Evolutionary conservation across 2,888 invertebrate species (phyloP).

Genomic region (Caenorhabditis doughertyi): DNA sequence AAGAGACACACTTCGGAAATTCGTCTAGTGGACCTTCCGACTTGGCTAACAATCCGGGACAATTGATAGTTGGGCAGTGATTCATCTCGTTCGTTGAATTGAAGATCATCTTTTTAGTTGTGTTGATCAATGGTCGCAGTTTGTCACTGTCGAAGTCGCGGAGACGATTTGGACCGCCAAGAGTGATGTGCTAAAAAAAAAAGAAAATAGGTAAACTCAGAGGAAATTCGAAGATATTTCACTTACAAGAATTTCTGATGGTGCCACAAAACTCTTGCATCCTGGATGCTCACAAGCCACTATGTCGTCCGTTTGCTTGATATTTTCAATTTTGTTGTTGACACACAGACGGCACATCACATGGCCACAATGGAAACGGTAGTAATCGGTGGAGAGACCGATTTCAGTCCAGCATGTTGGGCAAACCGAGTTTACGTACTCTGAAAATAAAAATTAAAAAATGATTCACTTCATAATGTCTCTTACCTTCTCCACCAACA

Average conservation of each 20-base stretch:
- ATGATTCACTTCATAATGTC: neutral
- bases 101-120: neutral
- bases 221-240: neutral
- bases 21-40: neutral
- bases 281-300: neutral
- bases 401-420: conserved; percentile 1
- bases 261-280: conserved; percentile 3
- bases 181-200: neutral
- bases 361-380: conserved; percentile 39
- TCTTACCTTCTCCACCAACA: neutral
- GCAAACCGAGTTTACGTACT: neutral
- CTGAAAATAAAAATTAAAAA: neutral
- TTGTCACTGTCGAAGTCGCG: conserved; percentile 25
- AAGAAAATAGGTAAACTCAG: neutral
- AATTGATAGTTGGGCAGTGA: neutral
- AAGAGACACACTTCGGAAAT: neutral
- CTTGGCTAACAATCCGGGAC: neutral
- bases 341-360: conserved; percentile 27
- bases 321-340: neutral
- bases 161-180: conserved; percentile 11
- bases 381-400: conserved; percentile 10
- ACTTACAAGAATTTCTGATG: conserved; percentile 1
- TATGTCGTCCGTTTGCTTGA: neutral
- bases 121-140: neutral
- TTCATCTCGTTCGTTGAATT: neutral